Evolutionary conservation across 2,113 vertebrate species (phyloP).

Genomic region (Clarias magur): DNA sequence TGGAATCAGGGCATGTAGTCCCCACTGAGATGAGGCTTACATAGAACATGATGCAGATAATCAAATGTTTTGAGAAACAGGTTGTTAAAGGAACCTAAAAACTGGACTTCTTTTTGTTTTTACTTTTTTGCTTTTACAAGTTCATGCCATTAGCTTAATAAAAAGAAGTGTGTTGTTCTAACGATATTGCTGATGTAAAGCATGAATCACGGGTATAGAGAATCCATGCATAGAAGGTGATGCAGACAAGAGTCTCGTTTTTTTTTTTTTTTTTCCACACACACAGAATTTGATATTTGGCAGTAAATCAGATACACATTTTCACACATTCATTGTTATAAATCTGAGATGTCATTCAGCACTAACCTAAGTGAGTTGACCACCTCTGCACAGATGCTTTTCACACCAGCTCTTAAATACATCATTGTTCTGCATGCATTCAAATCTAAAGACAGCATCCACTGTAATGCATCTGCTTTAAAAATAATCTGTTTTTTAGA

Average conservation of each 20-base stretch:
- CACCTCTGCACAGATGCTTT: not conserved
- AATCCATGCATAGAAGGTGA: not conserved
- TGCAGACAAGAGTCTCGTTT: not conserved
- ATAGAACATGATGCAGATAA: not conserved
- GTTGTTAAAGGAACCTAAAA: not conserved
- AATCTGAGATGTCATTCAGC: constrained; percentile 27
- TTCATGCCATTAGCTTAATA: not conserved
- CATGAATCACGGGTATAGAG: too few species aligned
- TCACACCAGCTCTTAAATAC: not conserved
- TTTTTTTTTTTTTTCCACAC: not conserved
- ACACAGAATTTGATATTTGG: not conserved
- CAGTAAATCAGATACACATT: not conserved
- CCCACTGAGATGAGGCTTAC: constrained; percentile 20
- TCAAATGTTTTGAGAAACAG: not conserved
- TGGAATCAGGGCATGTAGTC: constrained; percentile 49
- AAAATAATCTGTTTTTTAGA: too few species aligned
- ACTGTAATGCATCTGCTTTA: not conserved
- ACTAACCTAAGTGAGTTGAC: constrained; percentile 4
- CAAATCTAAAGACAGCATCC: not conserved
- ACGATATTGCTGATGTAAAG: not conserved
- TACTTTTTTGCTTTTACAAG: not conserved
- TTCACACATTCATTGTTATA: not conserved
- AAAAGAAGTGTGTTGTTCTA: not conserved
- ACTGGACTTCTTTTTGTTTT: not conserved
- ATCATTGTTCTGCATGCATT: not conserved